These are phyloP conservation scores for Eleginops maclovinus DNA, from an alignment of 2,113 vertebrate genomes.

Conservation along the genomic window DNA sequence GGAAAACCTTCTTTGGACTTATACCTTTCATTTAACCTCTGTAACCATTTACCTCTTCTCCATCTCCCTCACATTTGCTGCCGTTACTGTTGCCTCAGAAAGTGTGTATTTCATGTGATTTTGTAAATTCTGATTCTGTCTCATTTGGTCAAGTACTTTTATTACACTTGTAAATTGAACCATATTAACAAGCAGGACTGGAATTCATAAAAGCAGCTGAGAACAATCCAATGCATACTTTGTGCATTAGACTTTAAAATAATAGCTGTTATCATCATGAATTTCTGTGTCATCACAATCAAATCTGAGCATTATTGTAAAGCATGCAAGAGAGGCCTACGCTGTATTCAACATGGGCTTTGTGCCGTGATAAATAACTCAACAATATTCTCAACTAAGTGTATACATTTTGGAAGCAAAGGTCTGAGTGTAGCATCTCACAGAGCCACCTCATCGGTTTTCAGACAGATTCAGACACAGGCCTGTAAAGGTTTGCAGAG, in stretches of 20 bases:
- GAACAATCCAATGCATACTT: slow-evolving; percentile 6
- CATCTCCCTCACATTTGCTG: slow-evolving; percentile 37
- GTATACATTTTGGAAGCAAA: slow-evolving; percentile 2
- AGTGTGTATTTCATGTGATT: background rate
- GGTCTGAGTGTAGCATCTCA: slow-evolving; percentile 19
- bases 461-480: slow-evolving; percentile 22
- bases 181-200: slow-evolving; percentile 21
- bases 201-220: slow-evolving; percentile 28
- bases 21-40: slow-evolving; percentile 47
- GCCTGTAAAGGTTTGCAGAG: slow-evolving; percentile 27
- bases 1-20: slow-evolving; percentile 39
- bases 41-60: slow-evolving; percentile 44
- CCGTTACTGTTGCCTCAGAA: slow-evolving; percentile 31
- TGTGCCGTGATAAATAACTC: slow-evolving; percentile 33
- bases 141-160: slow-evolving; percentile 21
- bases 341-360: slow-evolving; percentile 13
- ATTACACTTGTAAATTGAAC: slow-evolving; percentile 23
- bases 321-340: slow-evolving; percentile 55
- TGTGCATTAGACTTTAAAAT: slow-evolving; percentile 28
- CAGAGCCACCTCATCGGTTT: slow-evolving; percentile 22
- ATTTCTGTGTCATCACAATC: slow-evolving; percentile 35
- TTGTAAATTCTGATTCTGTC: slow-evolving; percentile 58
- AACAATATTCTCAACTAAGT: slow-evolving; percentile 9
- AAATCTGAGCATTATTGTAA: slow-evolving; percentile 60
- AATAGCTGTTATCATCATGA: slow-evolving; percentile 21